Evolutionary conservation across 2,113 vertebrate genomes (phyloP).

Genomic region (Dicerorhinus sumatrensis): DNA sequence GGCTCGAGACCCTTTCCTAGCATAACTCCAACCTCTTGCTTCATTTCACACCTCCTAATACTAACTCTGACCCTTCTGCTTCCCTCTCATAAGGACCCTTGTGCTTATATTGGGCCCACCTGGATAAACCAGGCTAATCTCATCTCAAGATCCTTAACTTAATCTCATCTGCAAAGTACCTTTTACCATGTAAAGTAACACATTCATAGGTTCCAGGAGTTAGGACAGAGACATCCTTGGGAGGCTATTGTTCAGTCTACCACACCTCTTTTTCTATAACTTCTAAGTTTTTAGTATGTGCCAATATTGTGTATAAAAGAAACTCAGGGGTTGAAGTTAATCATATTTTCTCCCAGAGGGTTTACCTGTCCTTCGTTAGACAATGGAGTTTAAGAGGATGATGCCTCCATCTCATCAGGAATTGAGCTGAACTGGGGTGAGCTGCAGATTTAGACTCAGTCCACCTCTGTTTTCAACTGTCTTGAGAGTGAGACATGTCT

Average conservation of each 20-base stretch:
- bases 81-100: background rate
- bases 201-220: background rate
- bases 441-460: background rate
- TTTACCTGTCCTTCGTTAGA: background rate
- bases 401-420: background rate
- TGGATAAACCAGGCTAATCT: background rate
- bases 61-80: background rate
- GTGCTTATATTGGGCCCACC: background rate
- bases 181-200: too few relatives aligned
- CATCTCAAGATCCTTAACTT: background rate
- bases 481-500: background rate
- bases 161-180: background rate
- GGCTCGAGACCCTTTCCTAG: background rate
- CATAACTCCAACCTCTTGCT: background rate
- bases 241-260: background rate
- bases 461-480: background rate
- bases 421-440: background rate
- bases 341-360: background rate
- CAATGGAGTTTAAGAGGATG: background rate
- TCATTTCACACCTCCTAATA: background rate
- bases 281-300: background rate
- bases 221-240: background rate
- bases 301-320: background rate
- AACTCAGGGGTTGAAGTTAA: background rate
- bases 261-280: background rate